These are phyloP conservation scores for Cryptus armator DNA, from an alignment of 2,888 invertebrate genomes.

Conservation along the genomic window DNA sequence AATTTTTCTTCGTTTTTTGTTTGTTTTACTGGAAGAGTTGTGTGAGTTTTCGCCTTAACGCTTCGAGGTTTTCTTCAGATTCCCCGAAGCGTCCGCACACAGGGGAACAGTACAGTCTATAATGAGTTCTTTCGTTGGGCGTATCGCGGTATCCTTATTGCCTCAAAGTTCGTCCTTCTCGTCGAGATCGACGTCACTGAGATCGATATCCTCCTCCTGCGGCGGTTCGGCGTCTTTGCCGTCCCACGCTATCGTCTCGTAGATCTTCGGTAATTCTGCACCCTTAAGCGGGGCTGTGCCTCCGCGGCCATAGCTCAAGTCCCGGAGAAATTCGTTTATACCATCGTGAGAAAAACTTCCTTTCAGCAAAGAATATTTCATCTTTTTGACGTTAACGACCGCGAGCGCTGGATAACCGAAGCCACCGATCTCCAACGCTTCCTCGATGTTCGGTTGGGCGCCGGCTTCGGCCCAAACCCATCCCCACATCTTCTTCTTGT, in stretches of 20 bases:
- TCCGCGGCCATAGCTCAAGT: slow-evolving; percentile 96
- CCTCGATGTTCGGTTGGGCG: slow-evolving; percentile 93
- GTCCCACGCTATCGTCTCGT: slow-evolving; percentile 93
- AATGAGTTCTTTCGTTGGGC: slow-evolving; percentile 1
- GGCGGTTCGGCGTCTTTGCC: slow-evolving; percentile 97
- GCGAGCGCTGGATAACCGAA: slow-evolving; percentile 99
- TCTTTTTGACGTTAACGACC: slow-evolving; percentile 97
- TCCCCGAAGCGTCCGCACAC: slow-evolving; percentile 1
- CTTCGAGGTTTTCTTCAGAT: background rate
- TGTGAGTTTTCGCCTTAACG: slow-evolving; percentile 1
- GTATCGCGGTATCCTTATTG: background rate
- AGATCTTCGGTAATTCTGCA: slow-evolving; percentile 91
- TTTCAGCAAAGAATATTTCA: slow-evolving; percentile 96
- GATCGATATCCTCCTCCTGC: slow-evolving; percentile 95
- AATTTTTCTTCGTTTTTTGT: background rate
- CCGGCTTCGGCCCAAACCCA: slow-evolving; percentile 99
- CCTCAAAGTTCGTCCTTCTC: slow-evolving; percentile 92
- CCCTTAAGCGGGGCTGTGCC: slow-evolving; percentile 95
- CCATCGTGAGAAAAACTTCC: slow-evolving; percentile 98
- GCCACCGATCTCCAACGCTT: slow-evolving; percentile 96
- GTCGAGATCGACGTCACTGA: slow-evolving; percentile 95
- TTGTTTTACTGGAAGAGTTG: slow-evolving; percentile 20
- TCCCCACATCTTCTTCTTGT: slow-evolving; percentile 98
- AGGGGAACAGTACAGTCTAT: slow-evolving; percentile 20
- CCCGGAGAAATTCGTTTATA: slow-evolving; percentile 97